Percentiles rank a stretch among this genome's conserved stretches.
phyloP scores from a whole-genome alignment of 2,797 vertebrate species.

The Squalus acanthias region DNA sequence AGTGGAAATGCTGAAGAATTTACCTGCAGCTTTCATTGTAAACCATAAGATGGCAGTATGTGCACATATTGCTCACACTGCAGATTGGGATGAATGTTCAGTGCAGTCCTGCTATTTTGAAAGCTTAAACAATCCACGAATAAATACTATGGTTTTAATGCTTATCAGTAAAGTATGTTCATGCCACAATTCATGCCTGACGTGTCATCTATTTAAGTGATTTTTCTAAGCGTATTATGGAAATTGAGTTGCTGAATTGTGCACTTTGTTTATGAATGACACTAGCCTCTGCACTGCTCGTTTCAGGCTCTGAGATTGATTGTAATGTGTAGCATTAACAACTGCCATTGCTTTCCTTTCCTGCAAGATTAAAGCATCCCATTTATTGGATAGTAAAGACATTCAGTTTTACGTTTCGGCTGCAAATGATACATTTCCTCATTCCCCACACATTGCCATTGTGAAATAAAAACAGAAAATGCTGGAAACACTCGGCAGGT shows the following conservation, averaged over 20 bases:
- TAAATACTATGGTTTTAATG: not conserved
- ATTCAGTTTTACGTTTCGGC: not conserved
- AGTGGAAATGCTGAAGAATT: not conserved
- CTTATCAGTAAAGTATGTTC: not conserved
- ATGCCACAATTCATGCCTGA: not conserved
- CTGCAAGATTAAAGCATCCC: not conserved
- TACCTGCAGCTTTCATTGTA: not conserved
- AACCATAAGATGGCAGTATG: not conserved
- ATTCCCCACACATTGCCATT: too few species aligned
- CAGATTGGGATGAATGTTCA: not conserved
- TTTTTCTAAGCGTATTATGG: not conserved
- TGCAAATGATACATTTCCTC: not conserved
- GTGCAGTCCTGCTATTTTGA: not conserved
- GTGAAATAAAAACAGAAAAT: too few species aligned
- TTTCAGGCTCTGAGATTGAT: not conserved
- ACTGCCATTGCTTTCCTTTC: not conserved
- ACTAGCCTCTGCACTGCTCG: not conserved
- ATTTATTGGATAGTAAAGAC: not conserved
- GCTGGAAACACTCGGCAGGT: too few species aligned
- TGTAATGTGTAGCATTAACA: not conserved
- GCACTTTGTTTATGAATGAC: not conserved
- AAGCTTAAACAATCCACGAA: not conserved
- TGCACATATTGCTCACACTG: not conserved
- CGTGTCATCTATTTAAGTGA: not conserved
- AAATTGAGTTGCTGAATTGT: not conserved